Evolutionary conservation across 2,888 invertebrate species (phyloP), one percentile per base, ranked within the genome.

Genomic region (Drosophila cracens): DNA sequence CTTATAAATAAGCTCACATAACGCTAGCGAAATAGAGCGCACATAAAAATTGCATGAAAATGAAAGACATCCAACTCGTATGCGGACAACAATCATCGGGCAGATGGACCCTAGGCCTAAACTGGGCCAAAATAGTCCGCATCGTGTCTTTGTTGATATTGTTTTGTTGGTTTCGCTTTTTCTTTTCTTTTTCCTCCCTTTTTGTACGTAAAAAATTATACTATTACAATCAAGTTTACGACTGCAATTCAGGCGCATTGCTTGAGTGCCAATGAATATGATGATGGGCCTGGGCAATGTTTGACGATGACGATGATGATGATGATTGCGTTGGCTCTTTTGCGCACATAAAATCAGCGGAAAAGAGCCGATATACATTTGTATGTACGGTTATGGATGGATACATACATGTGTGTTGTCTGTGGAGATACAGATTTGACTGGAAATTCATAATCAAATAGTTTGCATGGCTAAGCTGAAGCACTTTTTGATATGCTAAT

Each of bases 161-260:
- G 51, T 16, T n/a, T 38, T 49, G 16, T 25, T 40, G 10, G 31
- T 11, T 31, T 21, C 34, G 25, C 27, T 6, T 51, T 69, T 72
- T 70, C 2, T 7, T 21, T 8, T 46, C 2, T 16, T 1, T 18
- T 10, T 27, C 18, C 27, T 18, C 25, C 27, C 10, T 70, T 70
- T 70, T 70, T 70, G 68, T 72, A 64, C 56, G 84, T 68, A 75
- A 74, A 85, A 87, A 87, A 86, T 82, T 74, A 76, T 78, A 79
- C 89, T 83, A 87, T 90, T 86, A 87, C 87, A 87, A 87, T 87
- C 90, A 87, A 88, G 83, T 87, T 87, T 87, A 87, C 76, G 90
- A 87, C 68, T 76, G 79, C 86, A 72, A 89, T 85, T 86, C 79
- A 8, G 72, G 52, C 69, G 74, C 81, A 74, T 74, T 68, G 74